Base-by-base conservation (phyloP, 2,797 vertebrate species). In the Anomalospiza imberbis region DNA sequence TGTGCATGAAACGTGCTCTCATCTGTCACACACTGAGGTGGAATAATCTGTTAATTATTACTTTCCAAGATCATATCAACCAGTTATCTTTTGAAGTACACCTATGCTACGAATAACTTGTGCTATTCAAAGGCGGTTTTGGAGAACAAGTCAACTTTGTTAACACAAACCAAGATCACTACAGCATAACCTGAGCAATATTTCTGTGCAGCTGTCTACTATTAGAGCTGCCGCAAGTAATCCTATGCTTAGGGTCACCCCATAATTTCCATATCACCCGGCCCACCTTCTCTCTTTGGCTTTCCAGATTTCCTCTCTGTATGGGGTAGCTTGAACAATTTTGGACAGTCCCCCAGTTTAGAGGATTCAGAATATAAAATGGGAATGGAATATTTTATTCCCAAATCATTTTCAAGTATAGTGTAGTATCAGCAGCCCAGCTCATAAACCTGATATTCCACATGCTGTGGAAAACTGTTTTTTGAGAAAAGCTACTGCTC, bases 1-100 rank as follows among this genome's bases (percentile, higher is more conserved):
- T 13, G 70, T 62, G 32, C 32, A 55, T 21, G 76, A 75, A 93
- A 90, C 2, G 0, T n/a, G 80, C 47, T 95, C 65, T 93, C 77
- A 80, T 65, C 74, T 94, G 95, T 89, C 93, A 91, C 85, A 67
- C 53, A 76, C 12, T 42, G 31, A 94, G 55, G 53, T 44, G 21
- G 61, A 72, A 71, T 92, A 92, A 92, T 85, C 45, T 89, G 51
- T 54, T 94, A 95, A 94, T 91, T 92, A 93, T 87, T 79, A 80
- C 66, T 96, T 96, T 97, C 76, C 76, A 78, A 70, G 88, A 93
- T 55, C 63, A 47, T 57, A 61, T 73, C 60, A 72, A 71, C 93
- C 79, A 84, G 19, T 7, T 73, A 75, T 67, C 51, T 76, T 85
- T 65, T 75, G 60, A 92, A 91, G 68, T 2, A 14, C 66, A 79